Conservation (phyloP, 1,140 invertebrate species). For the Bacillus rossius region DNA sequence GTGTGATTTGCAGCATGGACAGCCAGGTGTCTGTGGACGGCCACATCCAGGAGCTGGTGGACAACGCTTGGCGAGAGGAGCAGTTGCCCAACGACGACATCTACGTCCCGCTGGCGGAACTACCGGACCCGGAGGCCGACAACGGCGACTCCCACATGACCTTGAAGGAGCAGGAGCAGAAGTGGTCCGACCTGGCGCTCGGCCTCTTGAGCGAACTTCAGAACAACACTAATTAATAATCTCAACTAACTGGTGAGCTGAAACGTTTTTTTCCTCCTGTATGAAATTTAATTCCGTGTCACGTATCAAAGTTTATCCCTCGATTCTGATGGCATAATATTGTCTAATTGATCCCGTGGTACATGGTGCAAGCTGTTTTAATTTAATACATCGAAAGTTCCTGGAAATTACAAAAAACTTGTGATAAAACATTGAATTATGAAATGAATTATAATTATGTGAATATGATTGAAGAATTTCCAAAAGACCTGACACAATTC, state of each 20-base stretch:
- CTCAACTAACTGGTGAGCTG: background rate
- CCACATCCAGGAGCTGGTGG: slow-evolving; percentile 79
- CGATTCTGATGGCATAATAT: no score
- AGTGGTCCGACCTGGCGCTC: slow-evolving; percentile 78
- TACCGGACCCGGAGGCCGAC: slow-evolving; percentile 92
- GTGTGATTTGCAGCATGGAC: slow-evolving; percentile 48
- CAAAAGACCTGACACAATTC: no score
- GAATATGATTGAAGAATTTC: no score
- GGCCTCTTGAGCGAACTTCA: slow-evolving; percentile 49
- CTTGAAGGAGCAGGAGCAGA: slow-evolving; percentile 84
- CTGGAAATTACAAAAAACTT: no score
- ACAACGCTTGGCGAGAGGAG: slow-evolving; percentile 84
- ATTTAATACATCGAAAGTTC: no score
- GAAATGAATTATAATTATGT: no score
- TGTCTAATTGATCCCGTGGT: no score
- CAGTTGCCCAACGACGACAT: slow-evolving; percentile 87
- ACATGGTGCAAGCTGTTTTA: no score
- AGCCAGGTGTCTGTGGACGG: slow-evolving; percentile 56
- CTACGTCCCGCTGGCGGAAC: slow-evolving; percentile 75
- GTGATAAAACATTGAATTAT: no score
- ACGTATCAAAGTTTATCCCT: no score
- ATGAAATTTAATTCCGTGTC: background rate
- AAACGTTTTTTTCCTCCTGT: background rate
- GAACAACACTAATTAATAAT: slow-evolving; percentile 8
- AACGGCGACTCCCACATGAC: slow-evolving; percentile 87